phyloP scores from a whole-genome alignment of 2,888 invertebrate genomes.

The Idaea aversata region DNA sequence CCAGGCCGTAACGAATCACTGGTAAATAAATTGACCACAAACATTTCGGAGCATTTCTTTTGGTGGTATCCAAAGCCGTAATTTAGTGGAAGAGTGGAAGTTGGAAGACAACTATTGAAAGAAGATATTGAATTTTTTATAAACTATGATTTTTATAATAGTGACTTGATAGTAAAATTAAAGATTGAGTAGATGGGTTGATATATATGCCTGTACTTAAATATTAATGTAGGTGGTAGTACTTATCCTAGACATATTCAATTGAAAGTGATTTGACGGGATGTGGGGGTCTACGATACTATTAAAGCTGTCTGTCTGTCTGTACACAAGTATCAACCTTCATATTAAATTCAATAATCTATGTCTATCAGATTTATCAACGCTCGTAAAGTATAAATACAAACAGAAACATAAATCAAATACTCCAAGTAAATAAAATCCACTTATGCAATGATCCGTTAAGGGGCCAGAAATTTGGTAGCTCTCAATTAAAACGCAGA shows the following conservation, averaged over 20 bases:
- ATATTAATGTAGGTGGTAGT: neutral
- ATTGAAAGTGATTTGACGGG: slow-evolving; percentile 69
- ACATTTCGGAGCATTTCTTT: slow-evolving; percentile 68
- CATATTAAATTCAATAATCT: neutral
- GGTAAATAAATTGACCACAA: slow-evolving; percentile 78
- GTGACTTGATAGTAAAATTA: slow-evolving; percentile 7
- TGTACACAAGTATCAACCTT: neutral
- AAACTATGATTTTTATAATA: slow-evolving; percentile 34
- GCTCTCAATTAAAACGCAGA: slow-evolving; percentile 75
- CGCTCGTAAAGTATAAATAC: neutral
- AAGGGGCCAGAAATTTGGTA: slow-evolving; percentile 69
- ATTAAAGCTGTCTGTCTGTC: slow-evolving; percentile 40
- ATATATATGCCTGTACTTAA: slow-evolving; percentile 16
- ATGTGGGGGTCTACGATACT: slow-evolving; percentile 73
- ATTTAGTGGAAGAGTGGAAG: neutral
- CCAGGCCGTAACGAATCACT: slow-evolving; percentile 75
- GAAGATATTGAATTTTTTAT: slow-evolving; percentile 30
- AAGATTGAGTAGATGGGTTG: neutral
- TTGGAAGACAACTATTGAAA: slow-evolving; percentile 23
- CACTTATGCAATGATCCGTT: slow-evolving; percentile 56
- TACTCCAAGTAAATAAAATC: slow-evolving; percentile 17
- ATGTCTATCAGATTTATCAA: neutral
- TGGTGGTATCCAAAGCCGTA: slow-evolving; percentile 35
- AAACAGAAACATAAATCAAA: slow-evolving; percentile 14
- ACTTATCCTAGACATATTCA: slow-evolving; percentile 33